Evolutionary conservation across 2,888 invertebrate genomes (phyloP), one percentile per base, ranked within the genome.

Genomic region (Cosmorhoe ocellata): DNA sequence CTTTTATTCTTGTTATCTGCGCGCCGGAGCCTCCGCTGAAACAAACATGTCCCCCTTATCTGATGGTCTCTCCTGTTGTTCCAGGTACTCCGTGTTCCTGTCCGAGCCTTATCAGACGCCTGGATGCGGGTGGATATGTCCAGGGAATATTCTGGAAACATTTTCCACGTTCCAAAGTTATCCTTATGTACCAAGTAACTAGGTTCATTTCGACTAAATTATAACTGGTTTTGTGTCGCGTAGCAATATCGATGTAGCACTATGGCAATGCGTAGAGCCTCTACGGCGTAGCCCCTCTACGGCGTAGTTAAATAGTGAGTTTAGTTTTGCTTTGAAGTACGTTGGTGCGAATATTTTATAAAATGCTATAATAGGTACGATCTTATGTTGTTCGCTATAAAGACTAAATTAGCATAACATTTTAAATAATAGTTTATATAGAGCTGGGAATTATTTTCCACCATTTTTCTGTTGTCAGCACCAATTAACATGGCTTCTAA

Each of bases 1-100:
- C 14, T 52, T 52, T 47, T 52, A 47, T 47, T 51, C 24, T 9
- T 13, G n/a, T 46, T 43, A 47, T 52, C 47, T 43, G 7, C 12
- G 27, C 11, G 10, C 18, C 40, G 11, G 7, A 31, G 12, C 14
- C 11, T 45, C 36, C 28, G 39, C 26, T 9, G 33, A 14, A 36
- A 31, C 36, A 51, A 46, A 51, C 42, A 51, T 47, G 42, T 31
- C 24, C 32, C 10, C 3, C 34, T 48, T 44, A 53, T 48, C 44
- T 48, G 43, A 30, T 43, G 42, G 26, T 26, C 24, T n/a, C 31
- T 42, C 27, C 41, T 27, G 41, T 36, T 44, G 47, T 53, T 48
- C 27, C 47, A 48, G 48, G 52, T 47, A 44, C 24, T 14, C 24
- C 22, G 32, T 13, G 38, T 4, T 26, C 28, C 28, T 43, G 28